Conservation (phyloP, 2,888 invertebrate species). For the Argynnis bischoffii region DNA sequence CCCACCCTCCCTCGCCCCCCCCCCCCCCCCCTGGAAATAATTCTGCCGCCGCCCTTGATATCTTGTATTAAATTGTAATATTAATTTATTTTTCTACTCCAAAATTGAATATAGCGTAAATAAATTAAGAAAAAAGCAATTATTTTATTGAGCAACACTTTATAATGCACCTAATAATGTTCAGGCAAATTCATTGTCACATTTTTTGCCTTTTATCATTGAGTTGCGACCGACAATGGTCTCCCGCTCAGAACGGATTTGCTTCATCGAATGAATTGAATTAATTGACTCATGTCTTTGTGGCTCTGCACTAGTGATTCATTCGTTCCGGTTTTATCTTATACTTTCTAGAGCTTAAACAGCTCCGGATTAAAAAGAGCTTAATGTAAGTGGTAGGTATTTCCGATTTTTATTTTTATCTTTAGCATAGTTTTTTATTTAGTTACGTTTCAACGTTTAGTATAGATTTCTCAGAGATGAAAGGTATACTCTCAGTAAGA, state of each 20-base stretch:
- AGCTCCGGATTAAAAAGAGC: slow-evolving; percentile 1
- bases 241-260: slow-evolving; percentile 45
- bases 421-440: no score
- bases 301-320: slow-evolving; percentile 44
- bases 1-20: no score
- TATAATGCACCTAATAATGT: slow-evolving; percentile 28
- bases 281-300: slow-evolving; percentile 62
- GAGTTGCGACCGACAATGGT: slow-evolving; percentile 42
- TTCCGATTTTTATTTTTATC: no score
- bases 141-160: slow-evolving; percentile 7
- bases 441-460: no score
- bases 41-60: no score
- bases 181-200: slow-evolving; percentile 23
- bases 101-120: no score
- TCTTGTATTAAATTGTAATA: no score
- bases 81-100: no score
- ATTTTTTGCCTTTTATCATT: slow-evolving; percentile 39
- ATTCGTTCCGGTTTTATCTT: slow-evolving; percentile 37
- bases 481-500: no score
- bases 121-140: background rate
- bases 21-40: no score
- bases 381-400: no score
- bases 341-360: slow-evolving; percentile 26
- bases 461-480: no score
- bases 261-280: slow-evolving; percentile 62